These are phyloP conservation scores for Idaea aversata DNA, from an alignment of 2,888 invertebrate genomes.

Conservation along the genomic window DNA sequence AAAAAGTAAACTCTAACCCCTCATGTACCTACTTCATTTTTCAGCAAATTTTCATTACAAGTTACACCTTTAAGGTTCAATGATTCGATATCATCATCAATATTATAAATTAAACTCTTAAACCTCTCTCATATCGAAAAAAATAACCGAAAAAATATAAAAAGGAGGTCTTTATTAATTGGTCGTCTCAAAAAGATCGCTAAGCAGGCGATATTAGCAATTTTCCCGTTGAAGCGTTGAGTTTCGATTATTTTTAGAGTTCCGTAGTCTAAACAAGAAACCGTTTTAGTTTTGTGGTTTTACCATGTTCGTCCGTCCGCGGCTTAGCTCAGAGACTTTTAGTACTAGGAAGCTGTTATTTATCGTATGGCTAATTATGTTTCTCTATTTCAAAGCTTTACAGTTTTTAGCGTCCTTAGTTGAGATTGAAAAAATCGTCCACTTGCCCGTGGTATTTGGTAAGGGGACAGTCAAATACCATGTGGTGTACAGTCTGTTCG, in stretches of 20 bases:
- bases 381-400: too few species aligned
- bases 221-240: slow-evolving; percentile 36
- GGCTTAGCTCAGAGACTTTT: too few species aligned
- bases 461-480: too few species aligned
- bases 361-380: too few species aligned
- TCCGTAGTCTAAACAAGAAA: slow-evolving; percentile 9
- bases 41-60: slow-evolving; percentile 36
- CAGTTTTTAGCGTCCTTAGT: too few species aligned
- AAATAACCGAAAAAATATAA: slow-evolving; percentile 21
- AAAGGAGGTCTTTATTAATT: slow-evolving; percentile 26
- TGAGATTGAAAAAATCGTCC: too few species aligned
- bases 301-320: too few species aligned
- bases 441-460: too few species aligned
- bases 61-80: slow-evolving; percentile 19
- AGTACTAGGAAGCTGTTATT: neutral
- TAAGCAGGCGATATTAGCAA: slow-evolving; percentile 43
- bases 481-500: too few species aligned
- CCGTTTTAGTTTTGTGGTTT: slow-evolving; percentile 5
- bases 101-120: slow-evolving; percentile 26
- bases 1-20: too few species aligned
- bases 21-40: too few species aligned
- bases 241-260: slow-evolving; percentile 34
- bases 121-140: slow-evolving; percentile 20
- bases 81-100: slow-evolving; percentile 39
- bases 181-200: slow-evolving; percentile 34